Evolutionary conservation across 53 echinoderm and acorn worm species (phyloP), one percentile per base, ranked within the genome.

Genomic region (Actinopyga echinites): DNA sequence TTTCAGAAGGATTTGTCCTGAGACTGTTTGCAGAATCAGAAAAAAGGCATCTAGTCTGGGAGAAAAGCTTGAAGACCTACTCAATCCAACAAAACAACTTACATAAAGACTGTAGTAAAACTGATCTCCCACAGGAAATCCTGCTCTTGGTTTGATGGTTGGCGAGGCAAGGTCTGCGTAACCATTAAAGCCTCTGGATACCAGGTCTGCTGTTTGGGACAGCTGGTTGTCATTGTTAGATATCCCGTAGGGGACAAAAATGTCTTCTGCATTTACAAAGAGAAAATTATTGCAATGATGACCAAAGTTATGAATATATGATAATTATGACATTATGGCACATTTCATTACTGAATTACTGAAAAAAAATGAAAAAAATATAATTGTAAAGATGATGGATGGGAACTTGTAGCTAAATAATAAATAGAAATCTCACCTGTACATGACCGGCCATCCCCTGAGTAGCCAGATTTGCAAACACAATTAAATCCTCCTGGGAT

Each of bases 71-170:
- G 1, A 7, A 44, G 8, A 44, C 8, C 12, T 44, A 9, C 44
- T 44, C 7, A 15, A 49, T 49, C 2, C 13, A 2, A 1, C 0
- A 49, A 15, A 3, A 49, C 2, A 33, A 89, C 96, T 93, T 82
- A 96, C 96, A 86, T 96, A 96, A 31, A 96, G 84, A 57, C 88
- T 92, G 45, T 89, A 90, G 88, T 91, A 96, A 83, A 96, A 96
- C 12, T 78, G 85, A 44, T 83, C 87, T 1, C 92, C 91, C 25
- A 90, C 65, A 0, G 96, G 96, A 49, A 96, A 96, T 25, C 96
- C 96, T 30, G 93, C 83, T 7, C 79, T 88, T 37, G 96, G 96
- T 79, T 78, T 80, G 30, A 96, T 75, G 22, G 96, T 96, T 23
- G 79, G 58, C 21, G 96, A 96, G 1, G 91, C 87, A 26, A 92